Evolutionary conservation across 2,797 vertebrate genomes (phyloP), one percentile per base, ranked within the genome.

Genomic region (Rhynchotus rufescens): DNA sequence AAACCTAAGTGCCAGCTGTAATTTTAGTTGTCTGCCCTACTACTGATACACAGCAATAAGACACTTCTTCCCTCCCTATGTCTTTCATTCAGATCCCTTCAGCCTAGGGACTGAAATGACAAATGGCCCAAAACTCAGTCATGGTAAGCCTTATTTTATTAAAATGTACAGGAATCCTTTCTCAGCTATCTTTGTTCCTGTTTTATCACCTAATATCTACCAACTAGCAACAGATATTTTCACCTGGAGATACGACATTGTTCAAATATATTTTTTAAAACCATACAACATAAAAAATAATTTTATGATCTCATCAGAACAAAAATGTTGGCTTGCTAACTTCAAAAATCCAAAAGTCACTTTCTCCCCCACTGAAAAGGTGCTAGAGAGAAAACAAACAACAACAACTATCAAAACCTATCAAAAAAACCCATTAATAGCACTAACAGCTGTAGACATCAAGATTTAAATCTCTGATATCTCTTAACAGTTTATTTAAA

Each of bases 81-180:
- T 68, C 76, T 95, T 60, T 67, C 71, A 73, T 25, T 85, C 19
- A 64, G 56, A 90, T 79, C 21, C 38, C 28, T 15, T 25, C 51
- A 78, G 65, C 51, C 52, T 23, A 38, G 40, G 9, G 52, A 78
- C 22, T 79, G 80, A 84, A 88, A 93, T 88, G 57, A 92, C 80
- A 94, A 90, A 85, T 73, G 57, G 57, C 26, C 80, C 67, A 67
- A 85, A 95, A 92, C 16, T 67, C 79, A 51, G 52, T 77, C 65
- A 28, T 45, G 40, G 38, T 92, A 91, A 94, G 86, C 80, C 90
- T 84, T 82, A 82, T 82, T 96, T 94, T 94, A 94, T 96, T 96
- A 92, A 90, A 90, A 77, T 91, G 86, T 95, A 84, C 60, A 86
- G 57, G 83, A 89, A 89, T 91, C 78, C 65, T 64, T 79, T 81